Evolutionary conservation across 2,797 vertebrate genomes (phyloP).

Genomic region (Cephalopachus bancanus): DNA sequence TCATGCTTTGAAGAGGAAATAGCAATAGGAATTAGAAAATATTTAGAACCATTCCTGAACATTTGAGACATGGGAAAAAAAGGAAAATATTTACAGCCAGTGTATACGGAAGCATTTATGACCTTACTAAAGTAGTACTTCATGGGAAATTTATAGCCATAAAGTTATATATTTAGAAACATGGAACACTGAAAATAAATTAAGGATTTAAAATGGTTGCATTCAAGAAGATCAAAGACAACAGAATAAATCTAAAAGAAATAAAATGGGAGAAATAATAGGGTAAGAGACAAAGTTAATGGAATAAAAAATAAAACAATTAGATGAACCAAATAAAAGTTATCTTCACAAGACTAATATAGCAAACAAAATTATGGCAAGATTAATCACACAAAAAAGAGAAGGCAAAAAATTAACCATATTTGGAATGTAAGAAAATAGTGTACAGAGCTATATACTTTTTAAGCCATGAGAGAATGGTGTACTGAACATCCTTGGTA

Average conservation of each 20-base stretch:
- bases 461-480: neutral
- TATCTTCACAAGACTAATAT: neutral
- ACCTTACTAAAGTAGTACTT: neutral
- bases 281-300: neutral
- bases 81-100: neutral
- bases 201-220: neutral
- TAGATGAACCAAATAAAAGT: neutral
- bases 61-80: too few relatives aligned
- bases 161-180: neutral
- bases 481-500: neutral
- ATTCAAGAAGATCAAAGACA: conserved; percentile 3
- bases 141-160: neutral
- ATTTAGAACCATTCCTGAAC: neutral
- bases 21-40: neutral
- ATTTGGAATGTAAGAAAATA: neutral
- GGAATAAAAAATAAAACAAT: neutral
- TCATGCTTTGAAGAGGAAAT: neutral
- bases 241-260: neutral
- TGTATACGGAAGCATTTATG: neutral
- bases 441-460: neutral
- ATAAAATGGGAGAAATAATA: neutral
- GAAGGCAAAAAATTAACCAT: neutral
- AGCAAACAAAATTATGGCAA: neutral
- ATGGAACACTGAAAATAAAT: conserved; percentile 10
- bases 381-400: neutral